A percentile compares a stretch with the other conserved stretches of the same genome.
These are phyloP conservation scores for Cephus nigrinus DNA, from an alignment of 2,888 invertebrate genomes.

Conservation along the genomic window DNA sequence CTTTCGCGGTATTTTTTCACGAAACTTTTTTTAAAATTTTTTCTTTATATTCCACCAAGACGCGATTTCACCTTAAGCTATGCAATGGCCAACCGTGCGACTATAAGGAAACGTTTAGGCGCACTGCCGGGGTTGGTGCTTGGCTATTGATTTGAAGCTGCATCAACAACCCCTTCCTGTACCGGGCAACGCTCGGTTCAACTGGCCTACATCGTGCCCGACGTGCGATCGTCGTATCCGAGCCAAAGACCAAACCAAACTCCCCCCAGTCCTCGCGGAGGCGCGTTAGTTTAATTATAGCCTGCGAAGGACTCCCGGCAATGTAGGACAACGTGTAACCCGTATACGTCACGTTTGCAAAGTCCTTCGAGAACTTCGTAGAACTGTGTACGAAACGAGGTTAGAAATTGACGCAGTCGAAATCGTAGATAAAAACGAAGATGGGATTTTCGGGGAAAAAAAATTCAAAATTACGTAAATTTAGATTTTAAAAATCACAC, in stretches of 20 bases:
- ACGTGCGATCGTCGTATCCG: constrained; percentile 28
- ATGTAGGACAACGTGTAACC: background rate
- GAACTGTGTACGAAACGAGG: too few relatives aligned
- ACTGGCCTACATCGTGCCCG: constrained; percentile 45
- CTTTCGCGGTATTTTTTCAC: background rate
- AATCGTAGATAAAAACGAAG: background rate
- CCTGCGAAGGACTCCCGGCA: background rate
- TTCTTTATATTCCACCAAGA: background rate
- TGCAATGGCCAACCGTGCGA: background rate
- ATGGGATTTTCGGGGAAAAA: background rate
- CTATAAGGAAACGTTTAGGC: constrained; percentile 9
- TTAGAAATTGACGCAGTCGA: too few relatives aligned
- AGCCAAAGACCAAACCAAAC: constrained; percentile 12
- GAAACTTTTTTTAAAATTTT: background rate
- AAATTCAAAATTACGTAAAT: too few relatives aligned
- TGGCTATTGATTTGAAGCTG: constrained; percentile 40
- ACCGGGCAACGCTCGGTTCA: constrained; percentile 33
- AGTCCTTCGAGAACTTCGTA: background rate
- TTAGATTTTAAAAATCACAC: too few relatives aligned
- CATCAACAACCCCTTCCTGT: constrained; percentile 34
- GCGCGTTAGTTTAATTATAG: background rate
- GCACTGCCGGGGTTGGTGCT: constrained; percentile 22
- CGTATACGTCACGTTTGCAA: background rate
- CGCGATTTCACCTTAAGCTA: background rate
- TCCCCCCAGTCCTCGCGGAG: background rate